These are phyloP conservation scores for Euglossa dilemma DNA, from an alignment of 1,140 invertebrate species.

Conservation along the genomic window DNA sequence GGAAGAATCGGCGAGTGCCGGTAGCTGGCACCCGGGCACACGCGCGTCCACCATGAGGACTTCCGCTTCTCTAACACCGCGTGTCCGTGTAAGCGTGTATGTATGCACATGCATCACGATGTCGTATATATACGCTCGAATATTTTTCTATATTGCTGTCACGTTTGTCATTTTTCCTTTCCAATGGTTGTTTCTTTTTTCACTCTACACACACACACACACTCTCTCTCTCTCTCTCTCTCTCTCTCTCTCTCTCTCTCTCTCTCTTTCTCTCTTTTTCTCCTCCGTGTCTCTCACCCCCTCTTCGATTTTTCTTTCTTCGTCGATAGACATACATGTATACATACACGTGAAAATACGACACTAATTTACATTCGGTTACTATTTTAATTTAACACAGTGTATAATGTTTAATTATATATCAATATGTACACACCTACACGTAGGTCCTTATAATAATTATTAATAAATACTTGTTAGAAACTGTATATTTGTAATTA, in stretches of 20 bases:
- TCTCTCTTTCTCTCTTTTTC: background rate
- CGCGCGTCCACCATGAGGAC: background rate
- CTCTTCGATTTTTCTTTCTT: background rate
- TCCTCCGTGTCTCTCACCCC: background rate
- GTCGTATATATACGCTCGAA: slow-evolving; percentile 65
- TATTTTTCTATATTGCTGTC: slow-evolving; percentile 64
- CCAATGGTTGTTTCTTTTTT: slow-evolving; percentile 19
- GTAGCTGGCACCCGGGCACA: background rate
- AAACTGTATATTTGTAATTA: too few relatives aligned
- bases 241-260: slow-evolving; percentile 1
- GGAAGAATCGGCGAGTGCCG: background rate
- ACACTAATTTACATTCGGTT: too few relatives aligned
- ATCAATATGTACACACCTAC: too few relatives aligned
- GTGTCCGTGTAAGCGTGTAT: slow-evolving; percentile 59
- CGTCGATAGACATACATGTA: slow-evolving; percentile 2
- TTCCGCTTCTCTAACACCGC: background rate
- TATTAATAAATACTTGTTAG: too few relatives aligned
- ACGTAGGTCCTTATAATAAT: too few relatives aligned
- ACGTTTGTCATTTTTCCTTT: slow-evolving; percentile 65
- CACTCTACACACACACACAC: background rate
- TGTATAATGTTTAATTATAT: too few relatives aligned
- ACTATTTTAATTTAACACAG: too few relatives aligned
- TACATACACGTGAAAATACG: too few relatives aligned
- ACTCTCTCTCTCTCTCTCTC: background rate
- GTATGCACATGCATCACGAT: slow-evolving; percentile 68